Evolutionary conservation across 2,888 invertebrate species (phyloP).

Genomic region (Acleris cristana): DNA sequence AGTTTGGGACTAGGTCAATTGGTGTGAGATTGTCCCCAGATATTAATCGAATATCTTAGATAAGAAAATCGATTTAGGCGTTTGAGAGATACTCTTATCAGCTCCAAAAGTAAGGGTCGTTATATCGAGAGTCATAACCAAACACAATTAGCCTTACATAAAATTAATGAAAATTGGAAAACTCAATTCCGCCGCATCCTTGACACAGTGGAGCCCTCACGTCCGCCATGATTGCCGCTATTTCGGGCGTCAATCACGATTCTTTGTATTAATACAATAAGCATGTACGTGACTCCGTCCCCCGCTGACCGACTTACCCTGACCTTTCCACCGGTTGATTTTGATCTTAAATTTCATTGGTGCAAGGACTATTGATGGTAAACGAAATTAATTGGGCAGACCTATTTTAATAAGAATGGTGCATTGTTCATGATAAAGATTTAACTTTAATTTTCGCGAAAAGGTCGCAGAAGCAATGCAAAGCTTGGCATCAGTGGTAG

Average conservation of each 20-base stretch:
- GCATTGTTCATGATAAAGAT: neutral
- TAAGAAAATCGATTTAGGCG: no score
- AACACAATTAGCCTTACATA: conserved; percentile 1
- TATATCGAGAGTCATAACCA: neutral
- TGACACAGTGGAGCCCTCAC: conserved; percentile 52
- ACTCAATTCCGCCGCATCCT: conserved; percentile 52
- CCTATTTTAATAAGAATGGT: conserved; percentile 14
- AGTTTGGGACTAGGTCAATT: no score
- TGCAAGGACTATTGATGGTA: conserved; percentile 50
- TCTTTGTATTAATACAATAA: conserved; percentile 56
- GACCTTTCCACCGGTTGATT: conserved; percentile 57
- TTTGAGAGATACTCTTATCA: no score
- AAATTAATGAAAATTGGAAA: conserved; percentile 37
- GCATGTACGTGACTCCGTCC: conserved; percentile 62
- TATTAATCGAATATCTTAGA: no score
- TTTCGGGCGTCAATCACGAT: conserved; percentile 61
- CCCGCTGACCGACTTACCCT: conserved; percentile 58
- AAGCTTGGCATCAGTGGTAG: no score
- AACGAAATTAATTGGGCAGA: conserved; percentile 35
- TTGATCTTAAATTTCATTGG: conserved; percentile 47
- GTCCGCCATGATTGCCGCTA: conserved; percentile 52
- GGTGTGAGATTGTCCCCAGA: no score
- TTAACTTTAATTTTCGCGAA: no score
- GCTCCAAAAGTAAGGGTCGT: no score
- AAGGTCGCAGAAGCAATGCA: no score